phyloP scores from a whole-genome alignment of 2,797 vertebrate species.

The Lophius americanus region DNA sequence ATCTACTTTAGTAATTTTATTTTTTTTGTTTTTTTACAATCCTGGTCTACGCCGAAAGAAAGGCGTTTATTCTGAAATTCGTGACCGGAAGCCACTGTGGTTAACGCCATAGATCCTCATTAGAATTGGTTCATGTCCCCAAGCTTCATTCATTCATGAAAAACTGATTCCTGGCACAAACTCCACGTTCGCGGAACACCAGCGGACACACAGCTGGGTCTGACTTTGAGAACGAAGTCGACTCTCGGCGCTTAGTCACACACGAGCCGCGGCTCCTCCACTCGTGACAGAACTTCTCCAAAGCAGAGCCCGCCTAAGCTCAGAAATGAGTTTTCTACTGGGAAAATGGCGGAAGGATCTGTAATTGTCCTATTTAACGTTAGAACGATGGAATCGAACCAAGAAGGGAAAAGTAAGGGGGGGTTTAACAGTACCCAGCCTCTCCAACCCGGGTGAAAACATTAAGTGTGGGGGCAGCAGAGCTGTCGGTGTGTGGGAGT shows the following conservation, averaged over 20 bases:
- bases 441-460: constrained; percentile 54
- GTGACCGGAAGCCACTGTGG: constrained; percentile 30
- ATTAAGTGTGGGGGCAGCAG: constrained; percentile 22
- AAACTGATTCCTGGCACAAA: constrained; percentile 19
- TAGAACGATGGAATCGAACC: neutral
- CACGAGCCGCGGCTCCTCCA: constrained; percentile 66
- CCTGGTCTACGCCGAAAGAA: neutral
- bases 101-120: constrained; percentile 4
- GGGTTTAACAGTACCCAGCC: constrained; percentile 43
- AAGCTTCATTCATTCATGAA: constrained; percentile 66
- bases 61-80: constrained; percentile 62
- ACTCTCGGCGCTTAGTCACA: constrained; percentile 40
- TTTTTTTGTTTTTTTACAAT: neutral
- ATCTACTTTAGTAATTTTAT: neutral
- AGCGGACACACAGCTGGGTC: neutral
- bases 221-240: constrained; percentile 35
- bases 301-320: constrained; percentile 12
- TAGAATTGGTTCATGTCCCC: constrained; percentile 14
- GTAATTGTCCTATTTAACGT: neutral
- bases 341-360: neutral
- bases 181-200: neutral
- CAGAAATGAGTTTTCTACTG: neutral
- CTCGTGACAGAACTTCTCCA: constrained; percentile 57
- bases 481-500: neutral
- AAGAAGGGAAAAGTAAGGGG: constrained; percentile 60